phyloP scores from a whole-genome alignment of 2,113 vertebrate genomes.

The Tychaedon coryphoeus region DNA sequence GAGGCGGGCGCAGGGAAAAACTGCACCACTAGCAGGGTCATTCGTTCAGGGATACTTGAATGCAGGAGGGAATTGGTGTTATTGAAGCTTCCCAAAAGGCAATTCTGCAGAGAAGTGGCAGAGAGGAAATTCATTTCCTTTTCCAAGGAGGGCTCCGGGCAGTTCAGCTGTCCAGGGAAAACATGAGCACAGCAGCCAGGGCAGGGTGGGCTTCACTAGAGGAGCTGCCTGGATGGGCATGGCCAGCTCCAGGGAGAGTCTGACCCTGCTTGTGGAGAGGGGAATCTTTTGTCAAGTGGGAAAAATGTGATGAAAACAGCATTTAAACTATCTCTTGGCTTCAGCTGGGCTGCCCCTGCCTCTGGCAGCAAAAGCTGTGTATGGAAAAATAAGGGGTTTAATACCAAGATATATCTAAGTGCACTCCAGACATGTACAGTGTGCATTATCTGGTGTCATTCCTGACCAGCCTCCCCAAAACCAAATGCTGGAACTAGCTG shows the following conservation, averaged over 20 bases:
- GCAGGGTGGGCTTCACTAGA: not conserved
- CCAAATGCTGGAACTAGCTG: not conserved
- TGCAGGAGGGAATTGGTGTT: conserved; percentile 27
- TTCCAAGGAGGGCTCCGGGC: not conserved
- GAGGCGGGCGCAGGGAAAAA: conserved; percentile 49
- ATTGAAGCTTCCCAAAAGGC: conserved; percentile 60
- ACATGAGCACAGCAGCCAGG: accelerated
- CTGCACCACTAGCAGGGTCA: conserved; percentile 77
- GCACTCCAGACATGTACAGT: not conserved
- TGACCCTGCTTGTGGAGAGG: not conserved
- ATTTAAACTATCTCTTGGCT: not conserved
- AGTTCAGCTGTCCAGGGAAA: not conserved
- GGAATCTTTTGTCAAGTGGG: not conserved
- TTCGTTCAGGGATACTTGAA: conserved; percentile 66
- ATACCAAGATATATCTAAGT: not conserved
- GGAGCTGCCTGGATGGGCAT: not conserved
- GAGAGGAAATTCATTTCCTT: not conserved
- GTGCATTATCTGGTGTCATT: not conserved
- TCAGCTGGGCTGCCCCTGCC: not conserved
- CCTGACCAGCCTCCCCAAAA: not conserved
- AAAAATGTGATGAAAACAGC: not conserved
- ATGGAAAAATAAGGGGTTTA: not conserved
- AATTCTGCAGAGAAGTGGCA: not conserved
- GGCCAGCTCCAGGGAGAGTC: not conserved
- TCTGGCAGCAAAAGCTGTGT: not conserved